phyloP scores from a whole-genome alignment of 2,113 vertebrate genomes.

The Corydoras maculifer region DNA sequence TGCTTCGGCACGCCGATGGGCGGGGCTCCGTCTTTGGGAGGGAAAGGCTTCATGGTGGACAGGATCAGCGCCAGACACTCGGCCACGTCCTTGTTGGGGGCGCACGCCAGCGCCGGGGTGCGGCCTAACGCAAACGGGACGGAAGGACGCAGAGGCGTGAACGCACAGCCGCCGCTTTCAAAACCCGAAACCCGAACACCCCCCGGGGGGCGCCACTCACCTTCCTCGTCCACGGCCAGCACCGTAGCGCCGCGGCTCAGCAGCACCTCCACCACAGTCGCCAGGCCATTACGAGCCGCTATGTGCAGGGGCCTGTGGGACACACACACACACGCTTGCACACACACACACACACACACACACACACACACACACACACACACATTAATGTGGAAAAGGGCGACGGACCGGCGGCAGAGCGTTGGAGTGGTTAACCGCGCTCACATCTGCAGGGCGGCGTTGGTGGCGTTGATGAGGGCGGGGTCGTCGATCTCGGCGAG shows the following conservation, averaged over 20 bases:
- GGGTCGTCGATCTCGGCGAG: constrained; percentile 87
- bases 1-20: constrained; percentile 86
- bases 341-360: too few species aligned
- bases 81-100: constrained; percentile 94
- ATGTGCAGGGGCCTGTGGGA: constrained; percentile 86
- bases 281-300: constrained; percentile 89
- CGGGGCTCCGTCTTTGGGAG: constrained; percentile 74
- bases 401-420: too few species aligned
- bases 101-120: constrained; percentile 92
- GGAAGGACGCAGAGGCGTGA: not conserved
- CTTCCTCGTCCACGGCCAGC: constrained; percentile 92
- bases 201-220: constrained; percentile 52
- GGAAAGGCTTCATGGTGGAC: constrained; percentile 98
- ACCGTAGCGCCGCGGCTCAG: constrained; percentile 91
- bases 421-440: constrained; percentile 31
- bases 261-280: constrained; percentile 91
- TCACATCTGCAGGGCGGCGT: constrained; percentile 92
- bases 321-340: too few species aligned
- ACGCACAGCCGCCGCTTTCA: too few species aligned
- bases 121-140: constrained; percentile 61
- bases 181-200: too few species aligned
- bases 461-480: constrained; percentile 92
- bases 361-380: too few species aligned
- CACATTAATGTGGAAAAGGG: too few species aligned
- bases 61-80: constrained; percentile 97